phyloP scores from a whole-genome alignment of 2,113 vertebrate genomes.

The Serilophus lunatus region DNA sequence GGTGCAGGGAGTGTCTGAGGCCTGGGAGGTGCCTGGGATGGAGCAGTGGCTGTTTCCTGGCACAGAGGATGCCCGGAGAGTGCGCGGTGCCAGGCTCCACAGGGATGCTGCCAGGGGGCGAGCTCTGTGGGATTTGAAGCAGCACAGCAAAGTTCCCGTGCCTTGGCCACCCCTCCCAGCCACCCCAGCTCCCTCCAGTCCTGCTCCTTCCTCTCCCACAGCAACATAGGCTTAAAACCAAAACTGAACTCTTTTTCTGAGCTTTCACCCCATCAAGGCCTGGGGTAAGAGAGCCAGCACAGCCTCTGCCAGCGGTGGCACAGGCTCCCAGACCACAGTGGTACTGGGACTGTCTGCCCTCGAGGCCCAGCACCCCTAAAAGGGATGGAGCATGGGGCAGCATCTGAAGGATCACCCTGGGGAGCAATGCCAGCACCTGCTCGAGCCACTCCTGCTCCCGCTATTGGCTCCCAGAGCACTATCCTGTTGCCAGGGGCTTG shows the following conservation, averaged over 20 bases:
- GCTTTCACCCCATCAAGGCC: neutral
- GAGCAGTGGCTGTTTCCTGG: neutral
- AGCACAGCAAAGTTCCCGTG: neutral
- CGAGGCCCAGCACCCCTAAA: neutral
- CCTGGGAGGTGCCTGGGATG: rapidly evolving
- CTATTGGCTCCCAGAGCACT: neutral
- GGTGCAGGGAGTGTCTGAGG: neutral
- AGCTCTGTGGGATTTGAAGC: neutral
- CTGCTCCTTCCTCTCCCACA: neutral
- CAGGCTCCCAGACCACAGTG: neutral
- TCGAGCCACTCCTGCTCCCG: neutral
- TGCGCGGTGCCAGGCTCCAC: rapidly evolving
- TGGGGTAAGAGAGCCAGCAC: neutral
- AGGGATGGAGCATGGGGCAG: neutral
- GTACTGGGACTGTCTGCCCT: neutral
- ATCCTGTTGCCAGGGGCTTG: neutral
- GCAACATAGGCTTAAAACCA: neutral
- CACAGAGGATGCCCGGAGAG: neutral
- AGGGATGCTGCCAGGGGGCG: neutral
- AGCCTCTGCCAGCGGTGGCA: neutral
- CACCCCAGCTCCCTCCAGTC: neutral
- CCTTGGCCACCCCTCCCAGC: neutral
- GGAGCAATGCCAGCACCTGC: neutral
- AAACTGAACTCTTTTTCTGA: neutral
- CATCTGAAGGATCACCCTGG: neutral